A percentile compares a stretch with the other conserved stretches of the same genome.
phyloP scores from a whole-genome alignment of 2,888 invertebrate species.

The Tiliacea aurago region DNA sequence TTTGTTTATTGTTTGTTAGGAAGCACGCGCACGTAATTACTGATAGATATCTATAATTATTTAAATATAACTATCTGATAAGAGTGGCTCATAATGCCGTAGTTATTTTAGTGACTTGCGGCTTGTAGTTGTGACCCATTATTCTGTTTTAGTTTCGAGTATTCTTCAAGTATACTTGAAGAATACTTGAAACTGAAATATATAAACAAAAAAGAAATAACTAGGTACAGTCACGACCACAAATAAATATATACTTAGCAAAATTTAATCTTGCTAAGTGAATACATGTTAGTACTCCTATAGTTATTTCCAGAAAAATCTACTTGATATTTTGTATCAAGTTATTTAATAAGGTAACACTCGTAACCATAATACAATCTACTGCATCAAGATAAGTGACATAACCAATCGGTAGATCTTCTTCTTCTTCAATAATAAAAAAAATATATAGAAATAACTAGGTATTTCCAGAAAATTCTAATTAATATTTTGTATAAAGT shows the following conservation, averaged over 20 bases:
- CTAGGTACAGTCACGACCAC: too few relatives aligned
- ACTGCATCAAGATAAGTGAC: neutral
- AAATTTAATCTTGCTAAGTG: too few relatives aligned
- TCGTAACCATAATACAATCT: neutral
- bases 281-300: too few relatives aligned
- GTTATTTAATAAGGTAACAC: neutral
- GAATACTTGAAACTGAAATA: slow-evolving; percentile 25
- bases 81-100: slow-evolving; percentile 17
- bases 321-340: neutral
- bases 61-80: slow-evolving; percentile 67
- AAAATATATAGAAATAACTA: too few relatives aligned
- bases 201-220: neutral
- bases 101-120: slow-evolving; percentile 42
- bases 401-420: neutral
- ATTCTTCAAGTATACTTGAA: neutral
- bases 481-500: too few relatives aligned
- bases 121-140: neutral
- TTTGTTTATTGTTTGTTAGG: slow-evolving; percentile 72
- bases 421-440: too few relatives aligned
- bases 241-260: too few relatives aligned
- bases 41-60: slow-evolving; percentile 67
- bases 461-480: too few relatives aligned
- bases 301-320: slow-evolving; percentile 16
- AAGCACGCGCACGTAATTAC: slow-evolving; percentile 76
- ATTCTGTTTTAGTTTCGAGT: slow-evolving; percentile 29